A percentile compares a stretch with the other conserved stretches of the same genome.
Evolutionary conservation across 2,797 vertebrate species (phyloP).

Genomic region (Carapus acus): DNA sequence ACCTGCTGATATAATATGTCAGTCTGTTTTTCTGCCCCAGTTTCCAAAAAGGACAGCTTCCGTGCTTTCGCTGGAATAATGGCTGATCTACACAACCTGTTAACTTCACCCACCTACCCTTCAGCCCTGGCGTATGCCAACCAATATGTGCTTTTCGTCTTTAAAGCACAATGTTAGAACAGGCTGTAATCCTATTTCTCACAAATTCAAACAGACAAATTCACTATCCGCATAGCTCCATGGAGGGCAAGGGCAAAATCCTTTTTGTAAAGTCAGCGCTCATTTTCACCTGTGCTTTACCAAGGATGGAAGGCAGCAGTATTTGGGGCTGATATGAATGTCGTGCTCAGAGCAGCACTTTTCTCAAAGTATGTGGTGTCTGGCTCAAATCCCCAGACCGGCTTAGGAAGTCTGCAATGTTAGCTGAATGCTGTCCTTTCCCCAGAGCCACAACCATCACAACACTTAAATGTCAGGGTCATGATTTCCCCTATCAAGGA

Average conservation of each 20-base stretch:
- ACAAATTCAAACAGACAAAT: slow-evolving; percentile 43
- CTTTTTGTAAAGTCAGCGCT: slow-evolving; percentile 52
- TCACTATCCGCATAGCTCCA: slow-evolving; percentile 35
- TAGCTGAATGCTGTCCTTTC: slow-evolving; percentile 1
- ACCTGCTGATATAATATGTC: slow-evolving; percentile 55
- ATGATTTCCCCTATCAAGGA: slow-evolving; percentile 5
- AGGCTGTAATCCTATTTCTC: slow-evolving; percentile 56
- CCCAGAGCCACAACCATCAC: slow-evolving; percentile 6
- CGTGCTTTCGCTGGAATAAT: slow-evolving; percentile 47
- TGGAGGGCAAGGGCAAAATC: slow-evolving; percentile 35
- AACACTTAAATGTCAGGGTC: neutral
- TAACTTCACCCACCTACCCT: slow-evolving; percentile 34
- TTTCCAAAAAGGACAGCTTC: slow-evolving; percentile 44
- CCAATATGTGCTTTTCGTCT: slow-evolving; percentile 52
- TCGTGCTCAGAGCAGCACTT: slow-evolving; percentile 14
- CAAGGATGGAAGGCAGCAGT: slow-evolving; percentile 18
- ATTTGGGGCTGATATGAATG: slow-evolving; percentile 19
- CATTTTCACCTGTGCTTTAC: slow-evolving; percentile 40
- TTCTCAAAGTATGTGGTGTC: neutral
- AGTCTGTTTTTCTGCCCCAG: slow-evolving; percentile 51
- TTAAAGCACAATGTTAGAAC: slow-evolving; percentile 36
- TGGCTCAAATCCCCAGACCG: neutral
- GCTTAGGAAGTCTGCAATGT: slow-evolving; percentile 7
- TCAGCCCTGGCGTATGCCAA: slow-evolving; percentile 59
- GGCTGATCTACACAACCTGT: slow-evolving; percentile 43